Percentiles rank a stretch among this genome's conserved stretches.
Evolutionary conservation across 2,113 vertebrate genomes (phyloP).

Genomic region (Cyanoramphus novaezelandiae): DNA sequence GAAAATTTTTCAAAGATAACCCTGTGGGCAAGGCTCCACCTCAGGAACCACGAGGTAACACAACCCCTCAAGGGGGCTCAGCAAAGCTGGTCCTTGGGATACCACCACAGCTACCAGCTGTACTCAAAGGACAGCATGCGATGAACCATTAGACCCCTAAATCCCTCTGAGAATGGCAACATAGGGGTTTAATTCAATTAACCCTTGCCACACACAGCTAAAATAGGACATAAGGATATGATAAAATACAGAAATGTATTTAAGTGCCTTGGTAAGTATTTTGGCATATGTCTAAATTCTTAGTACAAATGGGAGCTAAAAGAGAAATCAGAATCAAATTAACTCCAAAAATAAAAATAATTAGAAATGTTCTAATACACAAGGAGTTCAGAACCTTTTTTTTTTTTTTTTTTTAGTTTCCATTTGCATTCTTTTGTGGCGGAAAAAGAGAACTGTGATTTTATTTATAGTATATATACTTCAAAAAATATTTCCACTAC

Average conservation of each 20-base stretch:
- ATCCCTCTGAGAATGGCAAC: neutral
- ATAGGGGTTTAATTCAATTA: neutral
- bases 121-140: neutral
- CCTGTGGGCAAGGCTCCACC: neutral
- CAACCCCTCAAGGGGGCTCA: neutral
- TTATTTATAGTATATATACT: slow-evolving; percentile 56
- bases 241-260: neutral
- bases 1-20: neutral
- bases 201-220: neutral
- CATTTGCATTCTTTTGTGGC: neutral
- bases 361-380: neutral
- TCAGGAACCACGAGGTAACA: neutral
- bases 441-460: slow-evolving; percentile 11
- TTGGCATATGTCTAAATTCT: neutral
- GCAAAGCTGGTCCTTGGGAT: neutral
- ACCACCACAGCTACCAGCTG: neutral
- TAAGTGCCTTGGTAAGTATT: neutral
- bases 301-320: neutral
- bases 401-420: slow-evolving; percentile 11
- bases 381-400: neutral
- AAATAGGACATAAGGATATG: neutral
- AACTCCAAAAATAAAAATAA: neutral
- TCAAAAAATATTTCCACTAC: slow-evolving; percentile 26
- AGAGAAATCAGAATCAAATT: neutral
- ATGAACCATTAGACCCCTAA: neutral